Evolutionary conservation across 2,797 vertebrate genomes (phyloP), one percentile per base, ranked within the genome.

Genomic region (Macrochelys suwanniensis): DNA sequence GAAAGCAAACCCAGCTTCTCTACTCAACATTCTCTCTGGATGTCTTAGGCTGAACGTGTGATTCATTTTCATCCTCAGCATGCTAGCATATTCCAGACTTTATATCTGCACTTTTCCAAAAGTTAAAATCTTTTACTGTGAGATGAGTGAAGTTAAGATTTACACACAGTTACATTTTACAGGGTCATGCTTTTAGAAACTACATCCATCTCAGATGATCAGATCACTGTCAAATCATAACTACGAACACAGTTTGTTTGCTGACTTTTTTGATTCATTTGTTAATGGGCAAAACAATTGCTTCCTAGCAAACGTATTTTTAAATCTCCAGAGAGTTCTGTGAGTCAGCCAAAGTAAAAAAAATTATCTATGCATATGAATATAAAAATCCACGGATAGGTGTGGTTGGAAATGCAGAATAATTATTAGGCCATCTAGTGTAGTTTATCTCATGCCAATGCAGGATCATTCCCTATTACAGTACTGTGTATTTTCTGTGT

Each of bases 341-440:
- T 61, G 31, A 90, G 87, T 28, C 0, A 84, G 1, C 5, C 28
- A 49, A 83, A 93, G 91, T 50, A 91, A 82, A 85, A 85, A 8
- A 77, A 56, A 4, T 9, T 84, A 11, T 85, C 92, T 65, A 21
- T 68, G 65, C 9, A 13, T 54, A 76, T 1, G 77, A 5, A 15
- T 6, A 80, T 7, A 84, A 93, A 93, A 68, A 86, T 89, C 50
- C 90, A 23, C n/a, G 37, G 2, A 5, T 90, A 90, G 68, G 87
- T 7, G 12, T 68, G 90, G 78, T 28, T 74, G 85, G 11, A 85
- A 91, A 91, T 45, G 25, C 26, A 84, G 49, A n/a, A 21, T 23
- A 74, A 0, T 82, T 92, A 28, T 68, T 5, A 11, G 28, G 76
- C 59, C 5, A 87, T 0, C 47, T 79, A 61, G 4, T 28, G 90